Evolutionary conservation across 2,888 invertebrate species (phyloP).

Genomic region (Aspidapion aeneum): DNA sequence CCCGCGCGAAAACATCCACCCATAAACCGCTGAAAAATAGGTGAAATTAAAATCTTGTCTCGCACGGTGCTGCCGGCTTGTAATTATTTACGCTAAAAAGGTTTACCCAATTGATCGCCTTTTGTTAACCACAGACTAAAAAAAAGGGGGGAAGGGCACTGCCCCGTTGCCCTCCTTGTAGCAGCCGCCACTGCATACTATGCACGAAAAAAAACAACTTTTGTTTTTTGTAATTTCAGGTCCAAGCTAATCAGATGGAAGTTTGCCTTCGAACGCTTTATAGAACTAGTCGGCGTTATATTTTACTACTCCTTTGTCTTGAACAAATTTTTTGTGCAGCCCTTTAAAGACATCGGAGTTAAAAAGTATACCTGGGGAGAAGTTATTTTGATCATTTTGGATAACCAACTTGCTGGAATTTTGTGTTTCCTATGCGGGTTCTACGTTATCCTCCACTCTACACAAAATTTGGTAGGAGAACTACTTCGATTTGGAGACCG

Average conservation of each 20-base stretch:
- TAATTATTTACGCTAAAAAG: no score
- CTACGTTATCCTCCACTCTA: slow-evolving; percentile 85
- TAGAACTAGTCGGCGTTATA: slow-evolving; percentile 75
- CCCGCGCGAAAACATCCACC: no score
- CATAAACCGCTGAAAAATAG: no score
- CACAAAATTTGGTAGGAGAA: slow-evolving; percentile 91
- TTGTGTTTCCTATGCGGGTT: slow-evolving; percentile 56
- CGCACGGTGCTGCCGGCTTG: no score
- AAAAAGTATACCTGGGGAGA: slow-evolving; percentile 47
- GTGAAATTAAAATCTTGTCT: no score
- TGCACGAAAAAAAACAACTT: no score
- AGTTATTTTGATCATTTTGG: slow-evolving; percentile 59
- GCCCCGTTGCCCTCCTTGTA: no score
- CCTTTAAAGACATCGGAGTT: slow-evolving; percentile 61
- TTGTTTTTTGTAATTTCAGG: no score
- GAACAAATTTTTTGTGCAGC: slow-evolving; percentile 70
- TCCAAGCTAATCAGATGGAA: slow-evolving; percentile 71
- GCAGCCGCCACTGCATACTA: no score
- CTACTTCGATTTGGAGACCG: slow-evolving; percentile 83
- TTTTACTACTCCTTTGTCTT: slow-evolving; percentile 79
- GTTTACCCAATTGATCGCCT: no score
- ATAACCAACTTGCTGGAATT: slow-evolving; percentile 71
- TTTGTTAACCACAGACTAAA: no score
- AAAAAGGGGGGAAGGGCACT: no score
- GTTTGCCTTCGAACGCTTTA: slow-evolving; percentile 63